Base-by-base conservation (phyloP, 2,888 invertebrate genomes). In the Ormyrus thymus region DNA sequence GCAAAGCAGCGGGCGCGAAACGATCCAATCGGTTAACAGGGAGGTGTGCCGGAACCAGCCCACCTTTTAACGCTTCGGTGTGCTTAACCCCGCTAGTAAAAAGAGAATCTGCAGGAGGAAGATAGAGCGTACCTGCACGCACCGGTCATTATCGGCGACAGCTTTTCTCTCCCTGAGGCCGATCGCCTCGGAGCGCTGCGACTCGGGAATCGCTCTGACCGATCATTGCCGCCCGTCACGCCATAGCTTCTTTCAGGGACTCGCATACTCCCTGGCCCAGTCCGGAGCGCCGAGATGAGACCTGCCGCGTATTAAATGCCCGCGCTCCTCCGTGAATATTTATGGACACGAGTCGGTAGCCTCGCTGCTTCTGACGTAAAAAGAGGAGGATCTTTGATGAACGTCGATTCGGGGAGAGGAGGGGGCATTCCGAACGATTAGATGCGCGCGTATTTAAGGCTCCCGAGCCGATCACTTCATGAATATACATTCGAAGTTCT, bases 11-110 rank as follows among this genome's bases (percentile, higher is more conserved):
- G 9, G 51, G 10, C 81, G 79, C 70, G 81, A 84, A 87, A 87
- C 86, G 86, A 89, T 87, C 87, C 86, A 85, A 85, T 86, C 87
- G 86, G 87, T 89, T 89, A 89, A 87, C 86, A 84, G 85, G 86
- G 87, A 87, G 90, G 89, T 87, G 89, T 89, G 89, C 86, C 89
- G 86, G 87, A 86, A 85, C 86, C 89, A 82, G 87, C 89, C 89
- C 86, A 89, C 89, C 90, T 89, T 89, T 90, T 89, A 89, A 87
- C 89, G 86, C 88, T 83, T 74, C 65, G 9, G 80, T 82, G 84
- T 85, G 82, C 85, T 29, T 29, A 82, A 85, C 86, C 85, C 29
- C 29, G n/a, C 86, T 80, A 79, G 81, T 13, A 51, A 48, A 62
- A 43, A 15, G 50, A 76, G 53, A 64, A 43, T 55, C 55, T 45